These are phyloP conservation scores for Ochropacha duplaris DNA, from an alignment of 2,888 invertebrate genomes.

Conservation along the genomic window DNA sequence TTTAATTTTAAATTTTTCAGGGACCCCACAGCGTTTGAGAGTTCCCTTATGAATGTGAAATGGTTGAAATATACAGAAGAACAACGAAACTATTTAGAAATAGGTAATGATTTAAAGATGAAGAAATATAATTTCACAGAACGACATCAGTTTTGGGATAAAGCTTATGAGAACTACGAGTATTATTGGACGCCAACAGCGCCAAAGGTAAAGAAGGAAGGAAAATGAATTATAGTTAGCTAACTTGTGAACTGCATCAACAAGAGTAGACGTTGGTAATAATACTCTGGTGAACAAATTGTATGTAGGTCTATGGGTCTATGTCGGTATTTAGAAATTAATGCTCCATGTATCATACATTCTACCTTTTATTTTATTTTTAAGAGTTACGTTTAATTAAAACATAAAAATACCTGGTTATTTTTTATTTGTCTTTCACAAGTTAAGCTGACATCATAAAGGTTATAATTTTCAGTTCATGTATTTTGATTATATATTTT, in stretches of 20 bases:
- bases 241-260: not conserved
- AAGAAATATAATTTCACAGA: constrained; percentile 54
- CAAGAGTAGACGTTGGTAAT: not conserved
- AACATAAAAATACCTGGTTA: too few species aligned
- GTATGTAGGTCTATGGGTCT: too few species aligned
- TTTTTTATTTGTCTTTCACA: too few species aligned
- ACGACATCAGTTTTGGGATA: constrained; percentile 61
- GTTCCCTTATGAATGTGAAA: constrained; percentile 49
- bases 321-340: too few species aligned
- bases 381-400: too few species aligned
- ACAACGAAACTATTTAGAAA: constrained; percentile 57
- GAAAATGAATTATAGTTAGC: not conserved
- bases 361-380: too few species aligned
- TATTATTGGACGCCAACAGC: constrained; percentile 62
- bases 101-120: constrained; percentile 49
- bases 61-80: constrained; percentile 59
- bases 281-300: too few species aligned
- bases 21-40: constrained; percentile 68
- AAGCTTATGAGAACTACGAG: constrained; percentile 59
- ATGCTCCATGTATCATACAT: too few species aligned
- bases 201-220: constrained; percentile 17
- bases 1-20: constrained; percentile 42
- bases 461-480: too few species aligned
- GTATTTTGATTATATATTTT: too few species aligned
- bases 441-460: too few species aligned